A percentile compares a stretch with the other conserved stretches of the same genome.
phyloP scores from a whole-genome alignment of 1,140 invertebrate genomes.

The Caerostris darwini region DNA sequence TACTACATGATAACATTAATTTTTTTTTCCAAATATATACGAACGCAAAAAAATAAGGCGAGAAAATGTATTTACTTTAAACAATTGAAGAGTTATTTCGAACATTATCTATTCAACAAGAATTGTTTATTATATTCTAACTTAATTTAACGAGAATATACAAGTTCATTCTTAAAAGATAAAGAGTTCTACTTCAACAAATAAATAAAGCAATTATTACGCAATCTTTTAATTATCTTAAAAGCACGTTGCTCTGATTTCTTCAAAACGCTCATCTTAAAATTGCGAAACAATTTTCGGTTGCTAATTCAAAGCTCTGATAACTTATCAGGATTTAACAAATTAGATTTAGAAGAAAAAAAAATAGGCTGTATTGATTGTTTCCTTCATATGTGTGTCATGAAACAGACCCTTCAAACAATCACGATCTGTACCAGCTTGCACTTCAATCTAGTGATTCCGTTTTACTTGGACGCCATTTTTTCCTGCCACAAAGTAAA shows the following conservation, averaged over 20 bases:
- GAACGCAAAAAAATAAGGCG: no score
- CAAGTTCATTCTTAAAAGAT: no score
- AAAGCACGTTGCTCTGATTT: not conserved
- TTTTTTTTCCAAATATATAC: no score
- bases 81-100: no score
- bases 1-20: no score
- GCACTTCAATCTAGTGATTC: not conserved
- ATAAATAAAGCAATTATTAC: no score
- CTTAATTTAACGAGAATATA: no score
- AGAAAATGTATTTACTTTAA: no score
- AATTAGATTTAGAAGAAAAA: not conserved
- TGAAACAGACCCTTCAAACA: constrained; percentile 16
- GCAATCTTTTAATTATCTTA: not conserved
- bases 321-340: not conserved
- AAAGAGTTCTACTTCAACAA: no score
- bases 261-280: not conserved
- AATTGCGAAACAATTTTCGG: not conserved
- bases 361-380: not conserved
- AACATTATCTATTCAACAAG: no score
- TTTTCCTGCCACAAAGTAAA: not conserved
- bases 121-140: no score
- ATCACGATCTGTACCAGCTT: not conserved
- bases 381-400: constrained; percentile 18
- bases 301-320: constrained; percentile 17
- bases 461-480: not conserved